Evolutionary conservation across 2,888 invertebrate species (phyloP).

Genomic region (Drosophila melanosoma): DNA sequence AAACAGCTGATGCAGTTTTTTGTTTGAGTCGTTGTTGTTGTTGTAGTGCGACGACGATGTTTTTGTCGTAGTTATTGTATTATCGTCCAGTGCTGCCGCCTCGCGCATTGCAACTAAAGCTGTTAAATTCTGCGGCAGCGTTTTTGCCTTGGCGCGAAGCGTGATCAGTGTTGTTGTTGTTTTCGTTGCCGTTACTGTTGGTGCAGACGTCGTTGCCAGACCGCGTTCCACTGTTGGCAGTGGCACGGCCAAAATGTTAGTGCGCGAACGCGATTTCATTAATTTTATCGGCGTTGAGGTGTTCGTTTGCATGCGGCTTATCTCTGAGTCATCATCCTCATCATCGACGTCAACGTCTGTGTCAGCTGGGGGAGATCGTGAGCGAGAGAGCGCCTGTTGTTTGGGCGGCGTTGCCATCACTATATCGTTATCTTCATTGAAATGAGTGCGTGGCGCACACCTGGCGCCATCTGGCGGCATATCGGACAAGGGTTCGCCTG

Average conservation of each 20-base stretch:
- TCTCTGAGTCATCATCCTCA: conserved; percentile 86
- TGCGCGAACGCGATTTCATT: conserved; percentile 85
- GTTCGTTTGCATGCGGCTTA: conserved; percentile 85
- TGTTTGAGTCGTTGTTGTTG: conserved; percentile 17
- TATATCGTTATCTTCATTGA: conserved; percentile 79
- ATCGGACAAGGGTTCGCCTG: conserved; percentile 16
- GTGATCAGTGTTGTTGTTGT: conserved; percentile 68
- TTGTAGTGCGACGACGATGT: conserved; percentile 25
- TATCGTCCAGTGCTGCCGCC: conserved; percentile 73
- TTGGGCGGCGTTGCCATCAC: conserved; percentile 72
- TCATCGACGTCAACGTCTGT: conserved; percentile 70
- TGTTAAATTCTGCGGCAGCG: conserved; percentile 87
- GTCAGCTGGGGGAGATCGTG: conserved; percentile 44
- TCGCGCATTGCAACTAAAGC: conserved; percentile 81
- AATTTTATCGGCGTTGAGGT: conserved; percentile 85
- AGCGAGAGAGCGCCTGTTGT: conserved; percentile 61
- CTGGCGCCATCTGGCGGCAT: conserved; percentile 38
- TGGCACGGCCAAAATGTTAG: conserved; percentile 86
- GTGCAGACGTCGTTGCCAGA: conserved; percentile 62
- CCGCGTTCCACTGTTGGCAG: conserved; percentile 64
- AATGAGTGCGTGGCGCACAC: conserved; percentile 71
- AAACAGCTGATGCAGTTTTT: conserved; percentile 69
- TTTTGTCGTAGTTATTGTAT: conserved; percentile 26
- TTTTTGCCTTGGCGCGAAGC: conserved; percentile 87
- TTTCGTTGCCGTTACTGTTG: conserved; percentile 45